Percentiles rank a stretch among this genome's conserved stretches.
These are phyloP conservation scores for Anas bernieri DNA, from an alignment of 2,797 vertebrate genomes.

Conservation along the genomic window DNA sequence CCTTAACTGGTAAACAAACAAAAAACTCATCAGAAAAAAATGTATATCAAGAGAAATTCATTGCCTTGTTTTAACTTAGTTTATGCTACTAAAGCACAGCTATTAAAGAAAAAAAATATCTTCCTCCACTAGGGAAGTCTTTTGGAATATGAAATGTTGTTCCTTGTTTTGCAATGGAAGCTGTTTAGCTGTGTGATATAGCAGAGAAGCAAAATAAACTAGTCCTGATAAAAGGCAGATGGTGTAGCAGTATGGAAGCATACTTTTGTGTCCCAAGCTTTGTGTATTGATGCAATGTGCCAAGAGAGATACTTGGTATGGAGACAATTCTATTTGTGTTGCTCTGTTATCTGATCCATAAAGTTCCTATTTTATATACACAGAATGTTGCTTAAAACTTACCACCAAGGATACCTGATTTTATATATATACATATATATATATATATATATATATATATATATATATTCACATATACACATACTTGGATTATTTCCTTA, in stretches of 20 bases:
- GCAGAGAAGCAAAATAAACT: background rate
- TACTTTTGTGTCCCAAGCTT: background rate
- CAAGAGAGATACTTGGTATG: background rate
- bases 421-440: background rate
- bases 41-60: background rate
- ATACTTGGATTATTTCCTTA: background rate
- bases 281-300: background rate
- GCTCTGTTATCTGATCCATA: background rate
- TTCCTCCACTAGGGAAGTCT: background rate
- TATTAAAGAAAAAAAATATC: background rate
- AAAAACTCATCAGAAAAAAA: background rate
- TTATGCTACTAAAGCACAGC: background rate
- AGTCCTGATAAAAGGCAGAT: background rate
- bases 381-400: background rate
- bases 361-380: background rate
- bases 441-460: too few species aligned
- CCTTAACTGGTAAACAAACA: background rate
- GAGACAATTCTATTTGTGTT: background rate
- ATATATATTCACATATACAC: too few species aligned
- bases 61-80: background rate
- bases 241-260: background rate
- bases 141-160: background rate
- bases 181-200: fast-evolving
- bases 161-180: background rate
- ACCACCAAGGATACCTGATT: background rate